Evolutionary conservation across 2,888 invertebrate species (phyloP).

Genomic region (Trachelus troglodyta): DNA sequence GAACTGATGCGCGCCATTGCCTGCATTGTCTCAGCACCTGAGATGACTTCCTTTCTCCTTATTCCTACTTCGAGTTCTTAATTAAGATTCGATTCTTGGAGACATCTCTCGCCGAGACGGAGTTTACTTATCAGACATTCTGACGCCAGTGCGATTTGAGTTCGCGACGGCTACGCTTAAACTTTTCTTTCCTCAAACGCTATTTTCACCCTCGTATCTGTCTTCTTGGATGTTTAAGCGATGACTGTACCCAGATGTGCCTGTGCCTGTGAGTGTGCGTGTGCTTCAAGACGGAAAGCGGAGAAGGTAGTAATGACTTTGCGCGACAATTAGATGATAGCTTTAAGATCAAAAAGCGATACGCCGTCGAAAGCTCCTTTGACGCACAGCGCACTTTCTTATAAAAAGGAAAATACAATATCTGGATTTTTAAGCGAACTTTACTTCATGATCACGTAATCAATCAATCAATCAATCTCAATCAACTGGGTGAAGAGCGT

Average conservation of each 20-base stretch:
- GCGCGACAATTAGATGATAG: neutral
- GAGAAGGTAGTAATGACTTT: neutral
- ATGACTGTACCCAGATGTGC: neutral
- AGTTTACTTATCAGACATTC: no score
- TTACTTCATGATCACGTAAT: neutral
- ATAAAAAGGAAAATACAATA: neutral
- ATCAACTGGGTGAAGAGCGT: conserved; percentile 17
- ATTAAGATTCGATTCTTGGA: no score
- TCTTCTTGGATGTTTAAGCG: neutral
- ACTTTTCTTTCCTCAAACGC: neutral
- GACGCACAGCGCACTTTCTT: neutral
- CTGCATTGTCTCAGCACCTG: neutral
- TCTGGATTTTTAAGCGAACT: neutral
- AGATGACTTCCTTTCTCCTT: neutral
- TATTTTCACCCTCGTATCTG: neutral
- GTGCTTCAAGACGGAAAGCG: conserved; percentile 17
- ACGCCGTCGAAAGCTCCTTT: neutral
- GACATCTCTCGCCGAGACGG: no score
- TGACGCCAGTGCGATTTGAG: no score
- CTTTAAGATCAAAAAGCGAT: conserved; percentile 3
- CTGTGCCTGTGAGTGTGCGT: conserved; percentile 19
- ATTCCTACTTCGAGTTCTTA: neutral
- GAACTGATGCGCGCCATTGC: no score
- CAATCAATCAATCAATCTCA: neutral
- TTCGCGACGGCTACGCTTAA: no score